phyloP scores from a whole-genome alignment of 2,888 invertebrate species.

The Cantharis rustica region DNA sequence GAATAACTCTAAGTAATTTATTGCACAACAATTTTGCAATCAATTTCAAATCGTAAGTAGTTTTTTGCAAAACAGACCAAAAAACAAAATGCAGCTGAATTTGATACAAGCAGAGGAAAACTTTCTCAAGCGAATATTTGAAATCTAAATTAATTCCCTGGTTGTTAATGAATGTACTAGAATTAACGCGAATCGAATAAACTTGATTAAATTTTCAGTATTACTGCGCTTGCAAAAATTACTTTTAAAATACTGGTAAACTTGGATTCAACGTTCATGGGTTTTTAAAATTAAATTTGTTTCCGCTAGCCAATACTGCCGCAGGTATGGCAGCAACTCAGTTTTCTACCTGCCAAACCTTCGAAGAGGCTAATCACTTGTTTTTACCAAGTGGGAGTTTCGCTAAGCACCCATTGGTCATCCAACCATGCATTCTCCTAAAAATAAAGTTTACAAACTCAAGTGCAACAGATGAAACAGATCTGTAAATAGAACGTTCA shows the following conservation, averaged over 20 bases:
- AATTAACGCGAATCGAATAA: not conserved
- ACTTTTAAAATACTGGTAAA: not conserved
- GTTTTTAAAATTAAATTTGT: not conserved
- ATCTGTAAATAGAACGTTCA: no score
- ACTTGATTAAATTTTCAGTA: not conserved
- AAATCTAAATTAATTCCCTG: not conserved
- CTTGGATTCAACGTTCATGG: not conserved
- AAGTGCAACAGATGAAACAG: no score
- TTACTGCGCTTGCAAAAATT: not conserved
- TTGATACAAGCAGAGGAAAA: not conserved
- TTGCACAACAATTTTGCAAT: not conserved
- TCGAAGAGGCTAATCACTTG: no score
- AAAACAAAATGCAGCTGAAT: not conserved
- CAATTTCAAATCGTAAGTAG: not conserved
- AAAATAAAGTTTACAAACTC: no score
- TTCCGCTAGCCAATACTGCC: not conserved
- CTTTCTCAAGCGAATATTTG: not conserved
- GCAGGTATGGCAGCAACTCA: not conserved
- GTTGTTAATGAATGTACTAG: not conserved
- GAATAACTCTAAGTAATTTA: not conserved
- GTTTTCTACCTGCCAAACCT: not conserved
- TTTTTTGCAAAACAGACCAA: not conserved
- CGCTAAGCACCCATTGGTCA: not conserved
- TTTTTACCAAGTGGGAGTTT: not conserved
- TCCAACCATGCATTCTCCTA: not conserved